phyloP scores from a whole-genome alignment of 2,113 vertebrate species.

The Monopterus albus region DNA sequence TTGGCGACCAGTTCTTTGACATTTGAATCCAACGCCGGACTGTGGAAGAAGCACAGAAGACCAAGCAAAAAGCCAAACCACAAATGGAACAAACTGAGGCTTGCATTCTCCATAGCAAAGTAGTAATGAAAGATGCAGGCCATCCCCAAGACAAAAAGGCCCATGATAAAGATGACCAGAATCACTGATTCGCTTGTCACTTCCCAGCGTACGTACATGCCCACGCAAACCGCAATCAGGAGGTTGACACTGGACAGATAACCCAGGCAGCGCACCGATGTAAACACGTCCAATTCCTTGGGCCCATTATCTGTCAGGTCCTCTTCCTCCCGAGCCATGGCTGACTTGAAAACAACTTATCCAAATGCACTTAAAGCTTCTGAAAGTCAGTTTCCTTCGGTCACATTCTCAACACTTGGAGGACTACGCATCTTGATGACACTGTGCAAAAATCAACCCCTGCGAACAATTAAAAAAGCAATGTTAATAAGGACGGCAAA shows the following conservation, averaged over 20 bases:
- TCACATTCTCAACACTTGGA: not conserved
- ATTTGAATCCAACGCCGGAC: constrained; percentile 85
- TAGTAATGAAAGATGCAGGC: constrained; percentile 98
- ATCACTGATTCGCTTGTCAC: constrained; percentile 91
- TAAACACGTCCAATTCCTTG: constrained; percentile 89
- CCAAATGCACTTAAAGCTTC: not conserved
- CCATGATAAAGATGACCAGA: constrained; percentile 96
- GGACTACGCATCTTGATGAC: constrained; percentile 24
- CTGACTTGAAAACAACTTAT: constrained; percentile 38
- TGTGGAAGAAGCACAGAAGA: constrained; percentile 94
- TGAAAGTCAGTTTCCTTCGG: not conserved
- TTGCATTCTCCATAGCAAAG: constrained; percentile 96
- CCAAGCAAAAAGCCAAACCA: constrained; percentile 98
- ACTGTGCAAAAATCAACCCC: constrained; percentile 64
- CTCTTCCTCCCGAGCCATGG: constrained; percentile 90
- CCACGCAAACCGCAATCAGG: constrained; percentile 92
- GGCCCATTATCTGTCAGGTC: constrained; percentile 40
- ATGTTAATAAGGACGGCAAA: not conserved
- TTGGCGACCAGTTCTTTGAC: constrained; percentile 92
- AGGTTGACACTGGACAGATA: constrained; percentile 93
- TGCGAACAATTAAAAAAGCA: constrained; percentile 17
- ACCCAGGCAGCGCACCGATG: constrained; percentile 91
- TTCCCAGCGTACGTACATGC: constrained; percentile 97
- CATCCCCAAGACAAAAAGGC: constrained; percentile 95
- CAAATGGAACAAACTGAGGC: constrained; percentile 92